Evolutionary conservation across 2,113 vertebrate genomes (phyloP).

Genomic region (Geothlypis trichas): DNA sequence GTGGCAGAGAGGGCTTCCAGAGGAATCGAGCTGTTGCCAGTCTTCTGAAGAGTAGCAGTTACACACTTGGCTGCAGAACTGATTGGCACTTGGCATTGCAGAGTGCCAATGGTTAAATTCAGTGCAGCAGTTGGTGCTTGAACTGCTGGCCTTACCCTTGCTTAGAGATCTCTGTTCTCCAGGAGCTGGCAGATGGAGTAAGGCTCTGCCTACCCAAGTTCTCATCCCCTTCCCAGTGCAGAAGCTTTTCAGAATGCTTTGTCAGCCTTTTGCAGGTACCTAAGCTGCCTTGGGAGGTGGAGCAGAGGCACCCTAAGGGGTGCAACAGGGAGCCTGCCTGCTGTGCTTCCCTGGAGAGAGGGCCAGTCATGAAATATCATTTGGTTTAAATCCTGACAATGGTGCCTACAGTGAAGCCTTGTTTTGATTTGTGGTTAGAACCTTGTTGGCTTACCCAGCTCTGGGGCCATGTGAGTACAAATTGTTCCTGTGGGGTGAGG

Average conservation of each 20-base stretch:
- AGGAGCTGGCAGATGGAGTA: background rate
- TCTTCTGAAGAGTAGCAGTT: background rate
- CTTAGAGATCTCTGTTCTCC: background rate
- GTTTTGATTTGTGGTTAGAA: background rate
- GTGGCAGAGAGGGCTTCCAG: background rate
- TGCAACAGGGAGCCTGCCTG: background rate
- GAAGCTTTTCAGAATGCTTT: background rate
- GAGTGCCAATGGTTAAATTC: background rate
- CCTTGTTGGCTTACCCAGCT: background rate
- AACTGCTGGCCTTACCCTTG: background rate
- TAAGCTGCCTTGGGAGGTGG: background rate
- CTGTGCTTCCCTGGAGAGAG: background rate
- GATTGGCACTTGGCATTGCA: background rate
- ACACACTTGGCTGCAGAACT: background rate
- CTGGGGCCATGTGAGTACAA: background rate
- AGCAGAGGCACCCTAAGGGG: background rate
- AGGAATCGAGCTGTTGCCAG: background rate
- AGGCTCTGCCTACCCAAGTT: background rate
- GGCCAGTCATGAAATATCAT: background rate
- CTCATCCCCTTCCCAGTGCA: background rate
- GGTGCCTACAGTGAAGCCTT: background rate
- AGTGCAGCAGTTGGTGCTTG: background rate
- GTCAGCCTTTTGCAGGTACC: background rate
- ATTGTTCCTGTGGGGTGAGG: fast-evolving
- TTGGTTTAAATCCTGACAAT: background rate